Evolutionary conservation across 2,113 vertebrate genomes (phyloP).

Genomic region (Chaetorhynchus papuensis): DNA sequence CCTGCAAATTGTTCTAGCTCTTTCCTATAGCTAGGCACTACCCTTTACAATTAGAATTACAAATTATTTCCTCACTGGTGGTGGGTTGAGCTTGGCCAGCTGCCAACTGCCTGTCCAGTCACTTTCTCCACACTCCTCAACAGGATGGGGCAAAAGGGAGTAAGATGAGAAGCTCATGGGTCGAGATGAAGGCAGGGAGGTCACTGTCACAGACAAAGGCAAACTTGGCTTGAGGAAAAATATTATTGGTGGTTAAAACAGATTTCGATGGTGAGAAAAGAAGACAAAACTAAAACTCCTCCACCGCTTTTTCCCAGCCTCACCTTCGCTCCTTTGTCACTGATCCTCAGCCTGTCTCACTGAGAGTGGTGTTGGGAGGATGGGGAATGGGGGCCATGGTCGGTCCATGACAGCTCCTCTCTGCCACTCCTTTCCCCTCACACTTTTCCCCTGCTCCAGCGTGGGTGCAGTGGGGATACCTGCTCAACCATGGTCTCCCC

Average conservation of each 20-base stretch:
- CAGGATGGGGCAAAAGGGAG: background rate
- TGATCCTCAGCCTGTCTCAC: too few species aligned
- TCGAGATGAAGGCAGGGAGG: too few species aligned
- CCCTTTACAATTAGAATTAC: background rate
- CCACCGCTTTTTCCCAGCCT: background rate
- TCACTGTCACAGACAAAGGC: background rate
- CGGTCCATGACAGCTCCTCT: background rate
- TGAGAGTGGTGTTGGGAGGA: background rate
- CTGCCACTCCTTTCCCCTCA: background rate
- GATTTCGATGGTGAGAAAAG: background rate
- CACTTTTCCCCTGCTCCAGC: background rate
- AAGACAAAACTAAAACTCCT: background rate
- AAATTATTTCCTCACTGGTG: background rate
- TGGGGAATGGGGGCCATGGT: background rate
- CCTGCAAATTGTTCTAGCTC: background rate
- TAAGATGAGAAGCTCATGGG: background rate
- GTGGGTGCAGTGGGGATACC: accelerated
- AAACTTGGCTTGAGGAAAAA: background rate
- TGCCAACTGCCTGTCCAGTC: background rate
- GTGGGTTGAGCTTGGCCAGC: background rate
- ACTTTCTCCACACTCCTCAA: background rate
- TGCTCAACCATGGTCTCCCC: too few species aligned
- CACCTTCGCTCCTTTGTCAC: accelerated
- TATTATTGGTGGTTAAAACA: background rate
- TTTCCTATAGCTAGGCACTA: background rate